phyloP scores from a whole-genome alignment of 2,797 vertebrate genomes.

The Tenualosa thibaudeaui region DNA sequence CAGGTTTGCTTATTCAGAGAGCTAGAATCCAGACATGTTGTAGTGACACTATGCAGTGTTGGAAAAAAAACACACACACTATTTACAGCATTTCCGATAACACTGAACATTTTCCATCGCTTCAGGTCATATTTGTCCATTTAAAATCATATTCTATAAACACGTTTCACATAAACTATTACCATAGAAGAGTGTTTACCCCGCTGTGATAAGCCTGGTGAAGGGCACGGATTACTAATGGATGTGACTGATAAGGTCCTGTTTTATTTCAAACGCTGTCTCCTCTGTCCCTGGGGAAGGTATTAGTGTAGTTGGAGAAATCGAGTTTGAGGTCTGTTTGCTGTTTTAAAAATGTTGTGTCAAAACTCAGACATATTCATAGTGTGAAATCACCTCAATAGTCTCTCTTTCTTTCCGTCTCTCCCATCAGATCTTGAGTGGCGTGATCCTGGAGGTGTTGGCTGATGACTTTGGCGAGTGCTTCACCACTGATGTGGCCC shows the following conservation, averaged over 20 bases:
- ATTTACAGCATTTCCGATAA: neutral
- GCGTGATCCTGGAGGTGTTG: conserved; percentile 90
- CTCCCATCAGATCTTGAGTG: conserved; percentile 83
- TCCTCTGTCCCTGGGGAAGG: neutral
- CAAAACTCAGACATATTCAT: neutral
- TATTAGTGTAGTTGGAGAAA: neutral
- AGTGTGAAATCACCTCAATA: neutral
- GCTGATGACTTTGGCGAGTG: conserved; percentile 86
- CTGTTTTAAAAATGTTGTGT: neutral
- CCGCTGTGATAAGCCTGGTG: neutral
- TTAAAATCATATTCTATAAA: neutral
- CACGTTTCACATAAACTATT: neutral
- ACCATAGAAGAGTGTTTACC: neutral
- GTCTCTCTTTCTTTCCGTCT: no score
- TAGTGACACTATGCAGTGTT: neutral
- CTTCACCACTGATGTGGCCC: conserved; percentile 87
- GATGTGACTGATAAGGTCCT: neutral
- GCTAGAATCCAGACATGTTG: neutral
- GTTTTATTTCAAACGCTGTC: neutral
- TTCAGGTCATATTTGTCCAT: neutral
- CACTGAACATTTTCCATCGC: neutral
- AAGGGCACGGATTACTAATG: neutral
- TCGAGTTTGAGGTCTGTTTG: neutral
- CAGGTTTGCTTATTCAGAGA: conserved; percentile 1
- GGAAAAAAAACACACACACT: neutral